Conservation (phyloP, 2,797 vertebrate species). For the Mycteria americana region DNA sequence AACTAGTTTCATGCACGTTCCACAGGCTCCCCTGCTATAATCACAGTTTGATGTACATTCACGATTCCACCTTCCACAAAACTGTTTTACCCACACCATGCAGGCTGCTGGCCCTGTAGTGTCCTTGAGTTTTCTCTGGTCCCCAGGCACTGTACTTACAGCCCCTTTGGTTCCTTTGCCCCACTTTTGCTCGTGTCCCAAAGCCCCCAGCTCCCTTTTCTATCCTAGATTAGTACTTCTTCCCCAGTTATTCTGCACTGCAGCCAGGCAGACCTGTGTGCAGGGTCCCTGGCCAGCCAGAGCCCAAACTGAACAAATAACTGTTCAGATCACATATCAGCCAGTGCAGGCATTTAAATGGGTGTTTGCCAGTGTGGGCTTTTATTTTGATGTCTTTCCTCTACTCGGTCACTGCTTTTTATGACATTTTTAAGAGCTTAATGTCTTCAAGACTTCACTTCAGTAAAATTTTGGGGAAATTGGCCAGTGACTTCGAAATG, state of each 20-base stretch:
- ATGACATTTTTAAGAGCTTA: not conserved
- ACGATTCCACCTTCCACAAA: not conserved
- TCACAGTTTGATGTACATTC: not conserved
- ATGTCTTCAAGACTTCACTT: not conserved
- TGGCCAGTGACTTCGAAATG: not conserved
- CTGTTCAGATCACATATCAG: not conserved
- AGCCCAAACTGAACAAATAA: not conserved
- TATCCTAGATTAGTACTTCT: not conserved
- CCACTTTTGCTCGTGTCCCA: not conserved
- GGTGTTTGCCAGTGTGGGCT: not conserved
- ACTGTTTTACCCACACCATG: not conserved
- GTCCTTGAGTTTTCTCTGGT: not conserved
- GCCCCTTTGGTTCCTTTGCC: not conserved
- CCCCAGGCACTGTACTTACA: not conserved
- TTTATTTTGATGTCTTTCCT: not conserved
- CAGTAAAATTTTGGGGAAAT: not conserved
- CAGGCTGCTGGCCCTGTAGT: not conserved
- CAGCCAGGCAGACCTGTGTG: not conserved
- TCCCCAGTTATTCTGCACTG: not conserved
- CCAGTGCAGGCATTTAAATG: not conserved
- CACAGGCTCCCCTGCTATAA: not conserved
- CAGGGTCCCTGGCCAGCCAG: not conserved
- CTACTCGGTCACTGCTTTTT: not conserved
- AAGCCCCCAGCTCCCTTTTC: not conserved
- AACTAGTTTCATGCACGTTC: not conserved